Conservation (phyloP, 1,140 invertebrate genomes). For the Solenopsis invicta region DNA sequence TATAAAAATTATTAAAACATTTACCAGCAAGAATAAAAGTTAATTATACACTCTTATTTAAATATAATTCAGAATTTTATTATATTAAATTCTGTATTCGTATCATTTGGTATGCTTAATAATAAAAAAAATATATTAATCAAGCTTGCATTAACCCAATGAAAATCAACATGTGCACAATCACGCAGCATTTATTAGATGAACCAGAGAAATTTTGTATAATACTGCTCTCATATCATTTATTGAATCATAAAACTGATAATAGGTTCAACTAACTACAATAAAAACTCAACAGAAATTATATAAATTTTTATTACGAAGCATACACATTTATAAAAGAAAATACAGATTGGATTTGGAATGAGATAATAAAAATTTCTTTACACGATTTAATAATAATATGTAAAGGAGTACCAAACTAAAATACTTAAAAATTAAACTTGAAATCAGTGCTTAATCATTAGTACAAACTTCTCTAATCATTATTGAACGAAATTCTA, state of each 20-base stretch:
- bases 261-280: constrained; percentile 80
- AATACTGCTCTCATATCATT: neutral
- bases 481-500: neutral
- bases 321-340: constrained; percentile 71
- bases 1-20: neutral
- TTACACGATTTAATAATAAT: constrained; percentile 11
- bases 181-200: neutral
- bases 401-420: constrained; percentile 1
- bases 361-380: constrained; percentile 10
- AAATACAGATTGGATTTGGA: constrained; percentile 60
- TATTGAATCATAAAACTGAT: constrained; percentile 38
- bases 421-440: constrained; percentile 24
- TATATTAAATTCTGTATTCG: neutral
- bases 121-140: constrained; percentile 54
- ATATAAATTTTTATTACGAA: constrained; percentile 78
- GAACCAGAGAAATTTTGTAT: neutral
- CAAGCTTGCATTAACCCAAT: neutral
- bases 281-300: constrained; percentile 78
- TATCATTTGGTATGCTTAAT: constrained; percentile 52
- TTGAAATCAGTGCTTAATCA: neutral
- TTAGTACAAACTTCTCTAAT: neutral
- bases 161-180: neutral
- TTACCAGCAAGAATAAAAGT: neutral
- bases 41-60: neutral
- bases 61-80: neutral